A percentile compares a stretch with the other conserved stretches of the same genome.
Conservation (phyloP, 1,140 invertebrate species). For the Dinoponera quadriceps region DNA sequence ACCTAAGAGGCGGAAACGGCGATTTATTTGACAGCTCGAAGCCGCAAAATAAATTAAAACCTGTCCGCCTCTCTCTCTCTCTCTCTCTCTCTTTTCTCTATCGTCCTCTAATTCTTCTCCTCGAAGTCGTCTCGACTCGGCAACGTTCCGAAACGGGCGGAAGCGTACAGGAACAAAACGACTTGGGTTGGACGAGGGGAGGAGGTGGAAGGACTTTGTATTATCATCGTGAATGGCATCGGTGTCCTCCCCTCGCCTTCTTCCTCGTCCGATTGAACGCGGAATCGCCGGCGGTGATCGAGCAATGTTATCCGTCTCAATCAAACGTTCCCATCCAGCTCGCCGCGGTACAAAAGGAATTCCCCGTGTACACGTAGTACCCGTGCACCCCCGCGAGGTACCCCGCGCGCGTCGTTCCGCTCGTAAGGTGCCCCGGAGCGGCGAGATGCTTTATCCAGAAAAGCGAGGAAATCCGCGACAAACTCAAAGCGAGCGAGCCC, state of each 20-base stretch:
- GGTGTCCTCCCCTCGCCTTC: background rate
- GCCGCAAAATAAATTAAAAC: conserved; percentile 57
- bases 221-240: conserved; percentile 30
- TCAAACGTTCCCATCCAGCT: conserved; percentile 64
- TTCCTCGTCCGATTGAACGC: conserved; percentile 56
- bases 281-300: conserved; percentile 62
- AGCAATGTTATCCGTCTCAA: conserved; percentile 72
- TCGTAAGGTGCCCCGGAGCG: conserved; percentile 6
- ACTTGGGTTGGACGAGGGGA: background rate
- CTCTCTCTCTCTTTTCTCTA: background rate
- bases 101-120: background rate
- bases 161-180: background rate
- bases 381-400: background rate
- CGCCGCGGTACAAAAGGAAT: conserved; percentile 64
- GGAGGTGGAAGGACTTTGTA: conserved; percentile 26
- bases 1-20: conserved; percentile 29
- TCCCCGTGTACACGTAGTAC: conserved; percentile 23
- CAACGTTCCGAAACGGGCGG: background rate
- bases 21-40: conserved; percentile 53
- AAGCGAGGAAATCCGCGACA: conserved; percentile 51
- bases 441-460: conserved; percentile 67
- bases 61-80: background rate
- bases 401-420: background rate
- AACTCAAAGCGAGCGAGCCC: conserved; percentile 49
- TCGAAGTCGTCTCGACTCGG: conserved; percentile 1